phyloP scores from a whole-genome alignment of 1,140 invertebrate genomes.

The Proales similis region DNA sequence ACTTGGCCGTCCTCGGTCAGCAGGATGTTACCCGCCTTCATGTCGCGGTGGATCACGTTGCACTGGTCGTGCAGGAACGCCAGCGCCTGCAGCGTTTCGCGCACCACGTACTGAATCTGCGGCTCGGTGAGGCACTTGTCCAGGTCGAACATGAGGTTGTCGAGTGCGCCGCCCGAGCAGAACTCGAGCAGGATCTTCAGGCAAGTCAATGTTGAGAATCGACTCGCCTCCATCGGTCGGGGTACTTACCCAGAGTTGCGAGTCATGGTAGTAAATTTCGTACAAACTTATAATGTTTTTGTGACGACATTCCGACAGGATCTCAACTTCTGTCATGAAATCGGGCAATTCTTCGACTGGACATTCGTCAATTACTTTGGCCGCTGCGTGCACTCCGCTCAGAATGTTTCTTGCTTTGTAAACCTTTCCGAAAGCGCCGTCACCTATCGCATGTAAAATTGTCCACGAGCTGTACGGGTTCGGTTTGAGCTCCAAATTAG shows the following conservation, averaged over 20 bases:
- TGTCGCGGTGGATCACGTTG: slow-evolving; percentile 61
- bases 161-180: slow-evolving; percentile 38
- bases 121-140: slow-evolving; percentile 33
- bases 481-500: slow-evolving; percentile 1
- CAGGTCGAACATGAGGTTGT: slow-evolving; percentile 35
- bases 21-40: slow-evolving; percentile 98
- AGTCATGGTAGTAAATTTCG: slow-evolving; percentile 20
- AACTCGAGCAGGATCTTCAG: slow-evolving; percentile 39
- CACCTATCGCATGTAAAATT: slow-evolving; percentile 72
- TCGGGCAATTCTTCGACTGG: slow-evolving; percentile 94
- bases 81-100: slow-evolving; percentile 28
- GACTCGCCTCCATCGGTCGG: not conserved
- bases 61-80: slow-evolving; percentile 36
- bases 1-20: slow-evolving; percentile 94
- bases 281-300: slow-evolving; percentile 56
- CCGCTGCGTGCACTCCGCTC: slow-evolving; percentile 75
- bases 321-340: slow-evolving; percentile 98
- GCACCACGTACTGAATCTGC: slow-evolving; percentile 34
- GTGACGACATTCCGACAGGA: slow-evolving; percentile 85
- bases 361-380: slow-evolving; percentile 90
- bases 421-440: slow-evolving; percentile 97
- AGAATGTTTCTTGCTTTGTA: slow-evolving; percentile 63
- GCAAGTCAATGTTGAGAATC: not conserved
- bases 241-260: slow-evolving; percentile 20
- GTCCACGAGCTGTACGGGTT: slow-evolving; percentile 18